Percentiles rank a stretch among this genome's conserved stretches.
Conservation (phyloP, 2,797 vertebrate genomes). For the Pogoniulus pusillus region DNA sequence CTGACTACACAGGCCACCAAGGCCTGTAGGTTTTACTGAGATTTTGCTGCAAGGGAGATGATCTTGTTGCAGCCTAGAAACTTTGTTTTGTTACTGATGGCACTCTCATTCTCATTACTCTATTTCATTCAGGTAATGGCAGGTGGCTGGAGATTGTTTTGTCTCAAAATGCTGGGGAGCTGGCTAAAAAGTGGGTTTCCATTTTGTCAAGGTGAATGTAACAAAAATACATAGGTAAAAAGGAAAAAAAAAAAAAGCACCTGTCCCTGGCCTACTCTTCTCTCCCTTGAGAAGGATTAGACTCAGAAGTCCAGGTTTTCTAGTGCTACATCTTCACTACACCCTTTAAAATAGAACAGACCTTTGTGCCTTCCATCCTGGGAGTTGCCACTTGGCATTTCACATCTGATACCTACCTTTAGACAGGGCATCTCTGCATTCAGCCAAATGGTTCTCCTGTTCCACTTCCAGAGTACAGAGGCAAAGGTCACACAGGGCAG, state of each 20-base stretch:
- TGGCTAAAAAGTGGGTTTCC: neutral
- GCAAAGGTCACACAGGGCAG: neutral
- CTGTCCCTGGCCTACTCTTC: neutral
- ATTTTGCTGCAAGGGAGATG: neutral
- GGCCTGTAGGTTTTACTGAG: neutral
- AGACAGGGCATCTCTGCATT: neutral
- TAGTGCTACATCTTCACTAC: neutral
- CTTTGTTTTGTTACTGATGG: accelerated
- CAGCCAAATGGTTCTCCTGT: neutral
- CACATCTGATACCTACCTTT: neutral
- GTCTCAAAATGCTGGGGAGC: neutral
- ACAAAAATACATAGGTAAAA: neutral
- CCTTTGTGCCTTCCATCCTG: neutral
- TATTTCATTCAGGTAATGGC: neutral
- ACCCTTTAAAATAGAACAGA: neutral
- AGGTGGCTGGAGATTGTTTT: neutral
- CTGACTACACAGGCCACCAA: neutral
- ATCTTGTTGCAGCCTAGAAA: neutral
- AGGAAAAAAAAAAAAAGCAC: accelerated
- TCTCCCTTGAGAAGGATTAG: neutral
- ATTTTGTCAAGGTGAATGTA: neutral
- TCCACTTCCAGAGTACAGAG: neutral
- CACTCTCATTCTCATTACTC: neutral
- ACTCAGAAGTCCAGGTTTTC: neutral
- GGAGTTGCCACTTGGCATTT: neutral